Base-by-base conservation (phyloP, 2,797 vertebrate species). In the Syndactyla subalaris region DNA sequence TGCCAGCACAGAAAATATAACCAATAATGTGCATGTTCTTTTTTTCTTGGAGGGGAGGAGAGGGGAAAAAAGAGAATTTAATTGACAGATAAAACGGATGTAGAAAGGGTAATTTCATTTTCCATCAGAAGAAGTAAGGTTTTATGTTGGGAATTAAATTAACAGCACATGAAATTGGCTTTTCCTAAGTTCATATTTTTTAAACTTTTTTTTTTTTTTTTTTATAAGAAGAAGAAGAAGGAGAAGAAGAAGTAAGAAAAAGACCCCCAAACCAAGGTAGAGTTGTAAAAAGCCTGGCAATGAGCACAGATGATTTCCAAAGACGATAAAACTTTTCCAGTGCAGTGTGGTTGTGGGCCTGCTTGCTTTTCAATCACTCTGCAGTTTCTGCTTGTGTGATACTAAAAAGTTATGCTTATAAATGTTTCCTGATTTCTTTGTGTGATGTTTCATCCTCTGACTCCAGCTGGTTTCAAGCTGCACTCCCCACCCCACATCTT, bases 141-240 rank as follows among this genome's bases (percentile, higher is more conserved):
- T 98, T 98, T 98, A 98, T 95, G 77, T 97, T 84, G 95, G 96
- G 93, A 98, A 97, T 98, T 97, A 98, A 98, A 98, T 98, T 98
- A 98, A 98, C 97, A 97, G 93, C 97, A 98, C 97, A 98, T 98
- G 98, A 98, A 98, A 98, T 98, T 98, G 96, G 93, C 97, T 98
- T 98, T 98, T 97, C 46, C 92, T 97, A 97, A 97, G 95, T 98
- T 98, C 97, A 97, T 98, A 96, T 97, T 97, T 97, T 98, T 97
- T 74, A 94, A 88, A 92, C 49, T 86, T 93, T 88, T 83, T 93
- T 80, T 83, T 86, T 85, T 52, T 82, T 77, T 62, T 77, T 92
- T 49, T 49, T 49, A 49, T 5, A 62, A 70, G 17, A 70, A 84
- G 24, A 89, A 81, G 74, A 41, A 74, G 88, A 62, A 67, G 41